Conservation (phyloP, 2,113 vertebrate species). For the Tautogolabrus adspersus region DNA sequence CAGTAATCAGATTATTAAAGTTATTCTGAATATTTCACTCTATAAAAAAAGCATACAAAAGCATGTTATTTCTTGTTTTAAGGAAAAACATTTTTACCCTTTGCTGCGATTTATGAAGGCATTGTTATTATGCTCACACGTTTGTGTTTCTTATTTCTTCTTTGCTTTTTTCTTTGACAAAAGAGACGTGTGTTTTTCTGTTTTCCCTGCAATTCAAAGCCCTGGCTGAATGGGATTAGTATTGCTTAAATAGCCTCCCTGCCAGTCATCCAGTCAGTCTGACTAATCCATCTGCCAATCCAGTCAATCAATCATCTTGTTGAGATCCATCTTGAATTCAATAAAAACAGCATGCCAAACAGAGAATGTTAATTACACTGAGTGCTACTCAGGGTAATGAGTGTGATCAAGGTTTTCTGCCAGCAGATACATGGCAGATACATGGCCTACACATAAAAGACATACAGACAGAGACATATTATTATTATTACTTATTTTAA, state of each 20-base stretch:
- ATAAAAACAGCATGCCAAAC: slow-evolving; percentile 57
- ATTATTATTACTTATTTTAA: too few relatives aligned
- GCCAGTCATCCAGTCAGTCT: slow-evolving; percentile 57
- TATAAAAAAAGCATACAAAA: neutral
- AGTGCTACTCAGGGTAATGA: slow-evolving; percentile 80
- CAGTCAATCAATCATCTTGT: slow-evolving; percentile 71
- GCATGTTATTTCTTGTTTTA: neutral
- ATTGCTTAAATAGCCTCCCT: slow-evolving; percentile 27
- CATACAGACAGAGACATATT: too few relatives aligned
- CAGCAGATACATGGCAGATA: too few relatives aligned
- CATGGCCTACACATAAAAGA: too few relatives aligned
- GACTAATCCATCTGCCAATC: slow-evolving; percentile 68
- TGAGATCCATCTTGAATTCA: slow-evolving; percentile 64
- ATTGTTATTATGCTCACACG: neutral
- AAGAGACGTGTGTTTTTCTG: neutral
- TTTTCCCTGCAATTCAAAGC: slow-evolving; percentile 32
- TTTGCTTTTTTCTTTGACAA: neutral
- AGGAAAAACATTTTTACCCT: neutral
- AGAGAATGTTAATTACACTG: slow-evolving; percentile 68
- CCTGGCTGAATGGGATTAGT: slow-evolving; percentile 31
- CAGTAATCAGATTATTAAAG: too few relatives aligned
- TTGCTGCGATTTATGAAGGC: neutral
- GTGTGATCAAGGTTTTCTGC: slow-evolving; percentile 26
- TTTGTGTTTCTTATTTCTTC: neutral
- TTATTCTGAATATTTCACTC: too few relatives aligned